Evolutionary conservation across 2,888 invertebrate species (phyloP), one percentile per base, ranked within the genome.

Genomic region (Cephonodes hylas): DNA sequence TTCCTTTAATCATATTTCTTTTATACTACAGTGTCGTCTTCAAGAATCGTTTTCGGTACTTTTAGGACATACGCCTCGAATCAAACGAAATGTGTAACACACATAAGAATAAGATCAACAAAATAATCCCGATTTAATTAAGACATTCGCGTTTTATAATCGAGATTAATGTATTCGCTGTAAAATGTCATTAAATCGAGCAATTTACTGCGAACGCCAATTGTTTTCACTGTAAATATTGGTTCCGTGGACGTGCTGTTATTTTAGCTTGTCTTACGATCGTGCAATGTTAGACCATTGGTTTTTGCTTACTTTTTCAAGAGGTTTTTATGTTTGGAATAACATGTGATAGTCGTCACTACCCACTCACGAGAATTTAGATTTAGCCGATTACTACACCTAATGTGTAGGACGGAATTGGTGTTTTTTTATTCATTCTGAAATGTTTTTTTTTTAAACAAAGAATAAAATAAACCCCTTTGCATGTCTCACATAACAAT

Each of bases 201-300:
- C 42, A 25, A 60, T 53, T 53, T 53, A 46, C 48, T 31, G 23
- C 20, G 25, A 53, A 53, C 15, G 25, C 42, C 7, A 15, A 53
- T 60, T 60, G 60, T 53, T 60, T 60, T 25, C 42, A 25, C 3
- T 42, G 53, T 53, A 53, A 60, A 60, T 27, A 60, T 42, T 38
- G 38, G 31, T 13, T n/a, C 15, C 0, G 25, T 31, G 18, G 53
- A 18, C 18, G 53, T 7, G 53, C 10, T 53, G 18, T 53, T 53
- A 31, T 53, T 53, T 53, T 27, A 31, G 53, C 53, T 31, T 18
- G 18, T 2, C 18, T 27, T 3, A 53, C 31, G 53, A 53, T 31
- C 53, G 53, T 31, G 27, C 3, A 31, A 53, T 27, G 10, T 53
- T 27, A 53, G 31, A 53, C 27, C 31, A 31, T 27, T 18, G 8